Conservation (phyloP, 2,888 invertebrate genomes). For the Oscheius myriophilus region DNA sequence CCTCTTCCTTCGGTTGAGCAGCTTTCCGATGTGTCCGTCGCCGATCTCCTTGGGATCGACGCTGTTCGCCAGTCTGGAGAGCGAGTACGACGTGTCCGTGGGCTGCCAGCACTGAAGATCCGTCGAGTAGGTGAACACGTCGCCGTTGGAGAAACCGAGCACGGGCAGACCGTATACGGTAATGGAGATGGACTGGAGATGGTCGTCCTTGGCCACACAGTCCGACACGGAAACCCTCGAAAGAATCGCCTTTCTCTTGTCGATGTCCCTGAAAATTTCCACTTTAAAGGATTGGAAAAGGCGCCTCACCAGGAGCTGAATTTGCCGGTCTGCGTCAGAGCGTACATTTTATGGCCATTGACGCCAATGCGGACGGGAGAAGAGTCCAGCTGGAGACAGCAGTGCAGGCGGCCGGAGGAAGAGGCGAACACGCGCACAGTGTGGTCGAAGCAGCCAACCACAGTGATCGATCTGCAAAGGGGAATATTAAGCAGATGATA, state of each 20-base stretch:
- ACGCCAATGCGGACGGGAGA: conserved; percentile 43
- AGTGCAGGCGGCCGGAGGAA: conserved; percentile 29
- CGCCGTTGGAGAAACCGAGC: conserved; percentile 43
- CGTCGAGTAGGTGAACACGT: conserved; percentile 40
- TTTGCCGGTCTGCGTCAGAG: conserved; percentile 42
- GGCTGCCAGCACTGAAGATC: conserved; percentile 29
- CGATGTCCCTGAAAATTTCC: conserved; percentile 32
- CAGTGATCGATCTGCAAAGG: conserved; percentile 36
- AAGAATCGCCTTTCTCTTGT: conserved; percentile 31
- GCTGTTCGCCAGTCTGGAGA: conserved; percentile 14
- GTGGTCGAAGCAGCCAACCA: conserved; percentile 48
- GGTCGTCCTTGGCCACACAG: conserved; percentile 38
- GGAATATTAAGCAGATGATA: background rate
- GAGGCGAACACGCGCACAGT: conserved; percentile 39
- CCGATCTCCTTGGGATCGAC: conserved; percentile 11
- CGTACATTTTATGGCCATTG: conserved; percentile 39
- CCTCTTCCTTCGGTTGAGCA: conserved; percentile 35
- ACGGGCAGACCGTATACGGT: conserved; percentile 40
- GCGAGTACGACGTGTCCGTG: conserved; percentile 18
- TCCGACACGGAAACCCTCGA: conserved; percentile 39
- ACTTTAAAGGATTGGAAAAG: background rate
- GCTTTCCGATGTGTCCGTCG: conserved; percentile 37
- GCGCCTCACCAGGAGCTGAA: conserved; percentile 41
- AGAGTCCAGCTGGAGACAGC: conserved; percentile 42
- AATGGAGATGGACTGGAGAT: conserved; percentile 22